Base-by-base conservation (phyloP, 1,140 invertebrate species). In the Plectrocnemia conspersa region DNA sequence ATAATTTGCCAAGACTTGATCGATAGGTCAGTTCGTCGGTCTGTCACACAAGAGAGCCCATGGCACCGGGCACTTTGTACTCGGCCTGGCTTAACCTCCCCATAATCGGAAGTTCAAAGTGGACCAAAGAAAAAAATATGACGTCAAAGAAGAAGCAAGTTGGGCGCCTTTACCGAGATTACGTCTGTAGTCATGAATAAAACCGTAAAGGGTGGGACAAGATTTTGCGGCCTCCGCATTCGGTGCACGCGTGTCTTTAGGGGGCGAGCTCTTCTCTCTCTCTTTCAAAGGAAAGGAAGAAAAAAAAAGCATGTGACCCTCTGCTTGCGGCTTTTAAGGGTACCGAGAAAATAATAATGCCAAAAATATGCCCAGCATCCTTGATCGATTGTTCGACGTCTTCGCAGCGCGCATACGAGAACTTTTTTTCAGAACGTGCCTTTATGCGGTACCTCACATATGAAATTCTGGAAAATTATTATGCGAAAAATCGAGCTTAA, bases 41-140 rank as follows among this genome's bases (percentile, higher is more conserved):
- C n/a, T n/a, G n/a, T n/a, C n/a, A n/a, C n/a, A n/a, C n/a, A n/a
- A n/a, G n/a, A n/a, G n/a, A n/a, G n/a, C n/a, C n/a, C n/a, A n/a
- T n/a, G n/a, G 35, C 13, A 38, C 18, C 13, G 35, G 18, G 41
- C 13, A 44, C 16, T 24, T 24, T 24, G 41, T 24, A 44, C 15
- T 24, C 41, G 41, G 18, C 18, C 18, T 19, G 41, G 16, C 16
- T 52, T 52, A 52, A 52, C 52, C 52, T 36, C 16, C 35, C 48
- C 18, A 49, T 56, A 60, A 60, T 60, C 53, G 44, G 33, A 40
- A 42, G 48, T 56, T 60, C 54, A 56, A 60, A 60, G 58, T 56
- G 58, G 58, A 60, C 58, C n/a, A n/a, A n/a, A n/a, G n/a, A 47
- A 40, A 52, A 58, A 52, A 54, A 59, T 54, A 40, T 54, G 47